A percentile compares a stretch with the other conserved stretches of the same genome.
Evolutionary conservation across 37 sponge, comb jelly and placozoan genomes (phyloP).

Genomic region (Beroe forskalii): DNA sequence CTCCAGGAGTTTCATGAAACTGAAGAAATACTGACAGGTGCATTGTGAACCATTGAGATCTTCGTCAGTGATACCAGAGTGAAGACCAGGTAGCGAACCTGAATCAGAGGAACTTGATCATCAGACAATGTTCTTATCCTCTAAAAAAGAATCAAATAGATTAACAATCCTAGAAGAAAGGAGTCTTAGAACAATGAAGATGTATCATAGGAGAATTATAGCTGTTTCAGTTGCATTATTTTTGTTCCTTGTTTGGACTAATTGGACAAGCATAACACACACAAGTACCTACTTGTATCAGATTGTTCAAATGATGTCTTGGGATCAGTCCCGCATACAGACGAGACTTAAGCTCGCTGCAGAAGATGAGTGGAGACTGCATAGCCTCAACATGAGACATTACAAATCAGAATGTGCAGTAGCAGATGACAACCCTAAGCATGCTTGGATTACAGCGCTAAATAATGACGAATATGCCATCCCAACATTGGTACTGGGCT

Average conservation of each 20-base stretch:
- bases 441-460: conserved; percentile 55
- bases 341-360: neutral
- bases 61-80: too few species aligned
- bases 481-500: conserved; percentile 42
- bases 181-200: too few species aligned
- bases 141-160: too few species aligned
- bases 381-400: conserved; percentile 1
- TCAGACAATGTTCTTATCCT: too few species aligned
- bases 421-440: neutral
- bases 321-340: neutral
- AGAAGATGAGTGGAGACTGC: conserved; percentile 44
- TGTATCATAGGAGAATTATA: too few species aligned
- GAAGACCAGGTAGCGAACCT: too few species aligned
- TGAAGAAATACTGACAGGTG: too few species aligned
- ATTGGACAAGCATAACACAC: neutral
- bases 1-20: too few species aligned
- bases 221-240: too few species aligned
- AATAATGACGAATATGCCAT: conserved; percentile 45
- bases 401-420: neutral
- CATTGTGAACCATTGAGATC: too few species aligned
- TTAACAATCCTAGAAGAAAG: too few species aligned
- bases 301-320: conserved; percentile 30
- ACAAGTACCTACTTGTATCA: neutral
- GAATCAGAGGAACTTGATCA: too few species aligned
- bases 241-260: neutral